A percentile compares a stretch with the other conserved stretches of the same genome.
Conservation (phyloP, 1,140 invertebrate species). For the Trichomalopsis sarcophagae region DNA sequence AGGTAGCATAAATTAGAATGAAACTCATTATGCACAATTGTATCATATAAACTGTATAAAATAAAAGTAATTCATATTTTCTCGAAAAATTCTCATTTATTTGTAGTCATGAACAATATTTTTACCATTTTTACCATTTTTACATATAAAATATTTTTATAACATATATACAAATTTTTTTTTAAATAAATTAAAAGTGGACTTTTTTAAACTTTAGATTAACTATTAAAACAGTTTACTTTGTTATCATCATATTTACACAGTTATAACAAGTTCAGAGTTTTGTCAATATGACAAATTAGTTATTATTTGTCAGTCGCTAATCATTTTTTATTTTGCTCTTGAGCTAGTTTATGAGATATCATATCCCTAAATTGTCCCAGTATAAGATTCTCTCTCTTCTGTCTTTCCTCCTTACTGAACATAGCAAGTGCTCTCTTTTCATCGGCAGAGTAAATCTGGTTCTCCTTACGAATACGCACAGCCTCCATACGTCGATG, state of each 20-base stretch:
- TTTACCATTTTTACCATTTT: not conserved
- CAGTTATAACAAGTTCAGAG: not conserved
- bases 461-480: conserved; percentile 98
- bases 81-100: conserved; percentile 86
- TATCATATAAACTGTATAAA: not conserved
- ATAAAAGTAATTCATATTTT: no score
- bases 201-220: conserved; percentile 8
- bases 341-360: conserved; percentile 79
- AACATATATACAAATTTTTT: conserved; percentile 43
- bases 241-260: conserved; percentile 22
- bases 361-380: conserved; percentile 96
- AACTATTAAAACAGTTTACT: not conserved
- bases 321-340: conserved; percentile 71
- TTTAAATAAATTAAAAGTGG: conserved; percentile 35
- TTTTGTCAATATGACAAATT: conserved; percentile 31
- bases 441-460: conserved; percentile 99
- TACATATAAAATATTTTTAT: not conserved
- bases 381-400: conserved; percentile 96
- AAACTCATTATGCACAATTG: conserved; percentile 46
- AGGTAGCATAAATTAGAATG: conserved; percentile 54
- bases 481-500: conserved; percentile 99
- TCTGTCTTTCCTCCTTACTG: conserved; percentile 97
- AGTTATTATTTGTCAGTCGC: not conserved
- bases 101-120: not conserved
- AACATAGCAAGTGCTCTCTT: conserved; percentile 98